Conservation (phyloP, 2,888 invertebrate species). For the Phanerotoma sp. region DNA sequence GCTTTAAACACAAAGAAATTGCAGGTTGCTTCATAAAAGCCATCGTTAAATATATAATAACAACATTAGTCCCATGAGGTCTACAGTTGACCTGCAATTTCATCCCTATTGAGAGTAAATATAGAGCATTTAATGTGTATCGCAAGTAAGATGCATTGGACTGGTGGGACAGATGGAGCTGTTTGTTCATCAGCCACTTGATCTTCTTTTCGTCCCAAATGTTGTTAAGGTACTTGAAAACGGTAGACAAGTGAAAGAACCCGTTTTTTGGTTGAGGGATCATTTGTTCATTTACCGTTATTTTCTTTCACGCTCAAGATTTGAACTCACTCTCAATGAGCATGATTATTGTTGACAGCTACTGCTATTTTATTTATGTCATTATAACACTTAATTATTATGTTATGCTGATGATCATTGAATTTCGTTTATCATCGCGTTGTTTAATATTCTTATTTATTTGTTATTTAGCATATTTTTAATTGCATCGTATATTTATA, state of each 20-base stretch:
- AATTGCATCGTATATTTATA: too few species aligned
- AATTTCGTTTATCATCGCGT: too few species aligned
- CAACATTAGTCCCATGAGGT: background rate
- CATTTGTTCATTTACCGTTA: conserved; percentile 7
- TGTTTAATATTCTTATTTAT: too few species aligned
- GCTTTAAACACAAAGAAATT: background rate
- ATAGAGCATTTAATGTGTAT: background rate
- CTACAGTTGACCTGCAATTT: background rate
- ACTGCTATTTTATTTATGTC: too few species aligned
- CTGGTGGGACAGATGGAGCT: conserved; percentile 1
- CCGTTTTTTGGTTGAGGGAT: background rate
- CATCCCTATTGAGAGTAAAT: background rate
- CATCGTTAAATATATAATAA: background rate
- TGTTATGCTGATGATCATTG: too few species aligned
- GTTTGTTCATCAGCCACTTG: background rate
- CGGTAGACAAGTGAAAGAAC: background rate
- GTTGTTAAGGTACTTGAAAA: too few species aligned
- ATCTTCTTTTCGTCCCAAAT: background rate
- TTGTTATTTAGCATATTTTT: too few species aligned
- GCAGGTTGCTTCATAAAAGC: too few species aligned
- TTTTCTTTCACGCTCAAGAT: conserved; percentile 6
- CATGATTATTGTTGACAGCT: background rate
- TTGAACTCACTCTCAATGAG: background rate
- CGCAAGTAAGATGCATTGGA: background rate
- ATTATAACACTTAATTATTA: too few species aligned